Evolutionary conservation across 2,888 invertebrate genomes (phyloP).

Genomic region (Andrena trimmerana): DNA sequence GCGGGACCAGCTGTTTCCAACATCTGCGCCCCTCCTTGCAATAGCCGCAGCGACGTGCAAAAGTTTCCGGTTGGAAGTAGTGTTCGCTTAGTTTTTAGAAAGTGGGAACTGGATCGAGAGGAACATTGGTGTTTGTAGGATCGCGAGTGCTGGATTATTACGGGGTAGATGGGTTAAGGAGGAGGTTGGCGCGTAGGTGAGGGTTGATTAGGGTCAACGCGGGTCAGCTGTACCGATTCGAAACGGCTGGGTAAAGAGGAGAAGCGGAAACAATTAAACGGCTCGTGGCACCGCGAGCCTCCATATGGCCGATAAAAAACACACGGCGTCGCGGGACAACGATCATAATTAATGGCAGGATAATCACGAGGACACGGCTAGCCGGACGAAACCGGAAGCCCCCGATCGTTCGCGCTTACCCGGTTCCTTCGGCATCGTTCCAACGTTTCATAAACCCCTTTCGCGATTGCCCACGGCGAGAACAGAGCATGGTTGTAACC

Average conservation of each 20-base stretch:
- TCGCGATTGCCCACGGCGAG: background rate
- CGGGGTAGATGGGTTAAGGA: no score
- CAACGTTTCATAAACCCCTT: background rate
- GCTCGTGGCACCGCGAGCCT: slow-evolving; percentile 45
- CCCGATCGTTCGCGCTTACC: slow-evolving; percentile 8
- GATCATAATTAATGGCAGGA: slow-evolving; percentile 63
- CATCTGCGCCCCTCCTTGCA: slow-evolving; percentile 73
- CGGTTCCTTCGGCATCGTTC: background rate
- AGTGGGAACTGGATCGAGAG: no score
- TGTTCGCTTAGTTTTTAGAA: background rate
- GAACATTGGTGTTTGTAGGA: no score
- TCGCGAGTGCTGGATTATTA: no score
- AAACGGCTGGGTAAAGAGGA: slow-evolving; percentile 22
- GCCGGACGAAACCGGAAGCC: slow-evolving; percentile 38
- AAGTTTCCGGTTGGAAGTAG: slow-evolving; percentile 20
- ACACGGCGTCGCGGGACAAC: slow-evolving; percentile 52
- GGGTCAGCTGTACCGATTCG: slow-evolving; percentile 23
- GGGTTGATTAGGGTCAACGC: no score
- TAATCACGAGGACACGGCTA: slow-evolving; percentile 54
- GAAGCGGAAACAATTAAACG: slow-evolving; percentile 64
- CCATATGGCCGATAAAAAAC: slow-evolving; percentile 62
- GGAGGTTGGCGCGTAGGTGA: no score
- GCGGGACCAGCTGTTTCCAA: slow-evolving; percentile 77
- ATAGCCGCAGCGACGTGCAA: slow-evolving; percentile 44
- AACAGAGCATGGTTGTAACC: background rate